Conservation (phyloP, 2,113 vertebrate genomes). For the Oryzias celebensis region DNA sequence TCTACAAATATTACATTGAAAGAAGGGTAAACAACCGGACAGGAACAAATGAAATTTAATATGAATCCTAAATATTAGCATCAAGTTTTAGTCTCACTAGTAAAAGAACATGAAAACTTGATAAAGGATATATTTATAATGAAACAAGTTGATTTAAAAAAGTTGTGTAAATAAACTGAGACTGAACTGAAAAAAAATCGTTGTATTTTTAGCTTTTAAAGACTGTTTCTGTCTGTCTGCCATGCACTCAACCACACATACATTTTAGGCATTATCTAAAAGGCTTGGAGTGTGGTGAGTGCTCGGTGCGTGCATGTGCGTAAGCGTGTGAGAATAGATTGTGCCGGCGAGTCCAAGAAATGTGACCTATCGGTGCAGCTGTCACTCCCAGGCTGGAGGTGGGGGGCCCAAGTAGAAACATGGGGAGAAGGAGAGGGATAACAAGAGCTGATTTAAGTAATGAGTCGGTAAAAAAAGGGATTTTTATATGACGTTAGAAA, state of each 20-base stretch:
- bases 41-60: too few species aligned
- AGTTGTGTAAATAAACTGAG: too few species aligned
- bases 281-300: conserved; percentile 1
- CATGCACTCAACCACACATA: conserved; percentile 17
- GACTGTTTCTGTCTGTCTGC: conserved; percentile 19
- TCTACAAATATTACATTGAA: too few species aligned
- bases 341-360: conserved; percentile 54
- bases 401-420: conserved; percentile 17
- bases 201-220: neutral
- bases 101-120: too few species aligned
- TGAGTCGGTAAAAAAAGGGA: conserved; percentile 2
- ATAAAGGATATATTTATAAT: too few species aligned
- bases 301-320: conserved; percentile 18
- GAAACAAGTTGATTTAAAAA: too few species aligned
- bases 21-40: too few species aligned
- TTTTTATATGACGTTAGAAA: conserved; percentile 12
- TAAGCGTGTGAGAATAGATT: conserved; percentile 36
- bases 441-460: conserved; percentile 24
- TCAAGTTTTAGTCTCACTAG: too few species aligned
- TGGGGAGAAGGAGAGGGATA: conserved; percentile 23
- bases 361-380: conserved; percentile 76
- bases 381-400: conserved; percentile 59
- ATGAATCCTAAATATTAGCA: too few species aligned
- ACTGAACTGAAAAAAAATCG: too few species aligned
- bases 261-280: conserved; percentile 38